Evolutionary conservation across 2,113 vertebrate species (phyloP).

Genomic region (Polypterus bichir): DNA sequence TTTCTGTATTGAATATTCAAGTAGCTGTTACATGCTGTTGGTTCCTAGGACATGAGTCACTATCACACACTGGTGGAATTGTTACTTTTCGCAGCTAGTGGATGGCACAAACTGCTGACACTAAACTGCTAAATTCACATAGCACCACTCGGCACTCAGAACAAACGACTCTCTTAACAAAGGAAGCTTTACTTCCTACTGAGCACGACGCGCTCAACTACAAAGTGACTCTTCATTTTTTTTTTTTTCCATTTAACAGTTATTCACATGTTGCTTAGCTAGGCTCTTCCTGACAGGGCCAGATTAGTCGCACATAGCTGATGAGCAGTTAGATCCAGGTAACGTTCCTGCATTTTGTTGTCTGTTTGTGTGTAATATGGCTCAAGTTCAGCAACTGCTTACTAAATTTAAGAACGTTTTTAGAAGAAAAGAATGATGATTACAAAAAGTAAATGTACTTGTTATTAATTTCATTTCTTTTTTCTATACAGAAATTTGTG

Average conservation of each 20-base stretch:
- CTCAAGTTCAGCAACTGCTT: too few relatives aligned
- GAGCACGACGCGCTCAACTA: conserved; percentile 1
- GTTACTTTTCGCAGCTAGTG: conserved; percentile 15
- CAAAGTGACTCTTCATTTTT: background rate
- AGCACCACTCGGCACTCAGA: background rate
- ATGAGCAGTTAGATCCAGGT: too few relatives aligned
- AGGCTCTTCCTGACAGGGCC: too few relatives aligned
- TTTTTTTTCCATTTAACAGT: background rate
- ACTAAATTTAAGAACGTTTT: too few relatives aligned
- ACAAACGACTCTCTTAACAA: conserved; percentile 10
- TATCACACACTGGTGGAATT: conserved; percentile 6
- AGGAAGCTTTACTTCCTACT: conserved; percentile 19
- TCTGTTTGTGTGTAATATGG: too few relatives aligned
- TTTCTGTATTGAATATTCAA: conserved; percentile 1
- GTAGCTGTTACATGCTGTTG: background rate
- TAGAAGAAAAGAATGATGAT: too few relatives aligned
- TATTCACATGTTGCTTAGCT: too few relatives aligned
- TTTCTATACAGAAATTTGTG: too few relatives aligned
- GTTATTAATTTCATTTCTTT: too few relatives aligned
- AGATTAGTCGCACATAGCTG: too few relatives aligned
- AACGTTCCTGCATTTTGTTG: too few relatives aligned
- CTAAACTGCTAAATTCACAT: conserved; percentile 6
- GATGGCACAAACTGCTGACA: conserved; percentile 14
- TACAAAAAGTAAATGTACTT: too few relatives aligned
- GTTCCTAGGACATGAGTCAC: conserved; percentile 17